phyloP scores from a whole-genome alignment of 2,888 invertebrate genomes.

The Dorcus hopei region DNA sequence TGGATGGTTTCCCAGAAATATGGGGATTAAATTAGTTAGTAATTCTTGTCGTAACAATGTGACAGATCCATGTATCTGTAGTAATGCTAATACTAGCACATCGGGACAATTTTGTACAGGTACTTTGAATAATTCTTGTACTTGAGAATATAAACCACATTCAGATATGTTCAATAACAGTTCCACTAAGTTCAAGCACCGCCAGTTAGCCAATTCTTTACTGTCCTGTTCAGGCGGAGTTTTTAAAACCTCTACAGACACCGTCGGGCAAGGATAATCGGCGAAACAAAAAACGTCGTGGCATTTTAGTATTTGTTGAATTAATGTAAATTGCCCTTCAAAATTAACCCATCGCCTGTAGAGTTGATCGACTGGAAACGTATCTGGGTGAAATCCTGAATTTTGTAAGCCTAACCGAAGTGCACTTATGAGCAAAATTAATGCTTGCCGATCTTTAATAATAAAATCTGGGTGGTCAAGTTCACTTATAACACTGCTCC shows the following conservation, averaged over 20 bases:
- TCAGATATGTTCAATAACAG: conserved; percentile 83
- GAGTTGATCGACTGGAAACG: conserved; percentile 84
- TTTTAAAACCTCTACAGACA: conserved; percentile 86
- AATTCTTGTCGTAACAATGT: conserved; percentile 64
- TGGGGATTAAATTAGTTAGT: conserved; percentile 82
- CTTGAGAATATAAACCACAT: conserved; percentile 72
- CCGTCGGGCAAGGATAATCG: conserved; percentile 84
- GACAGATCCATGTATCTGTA: conserved; percentile 82
- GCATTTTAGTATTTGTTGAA: conserved; percentile 82
- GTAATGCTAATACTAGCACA: conserved; percentile 80
- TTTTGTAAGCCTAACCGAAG: conserved; percentile 77
- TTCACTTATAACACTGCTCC: conserved; percentile 90
- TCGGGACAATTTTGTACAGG: conserved; percentile 94
- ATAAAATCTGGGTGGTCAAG: conserved; percentile 89
- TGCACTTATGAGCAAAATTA: conserved; percentile 79
- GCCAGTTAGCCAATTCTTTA: conserved; percentile 91
- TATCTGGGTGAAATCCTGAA: conserved; percentile 65
- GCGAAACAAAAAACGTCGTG: conserved; percentile 93
- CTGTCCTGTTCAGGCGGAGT: conserved; percentile 93
- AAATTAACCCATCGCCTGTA: conserved; percentile 92
- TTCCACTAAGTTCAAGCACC: conserved; percentile 88
- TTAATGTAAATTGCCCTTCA: conserved; percentile 88
- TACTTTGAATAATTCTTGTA: conserved; percentile 86
- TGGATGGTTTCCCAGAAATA: conserved; percentile 92
- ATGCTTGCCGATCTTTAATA: conserved; percentile 81